Evolutionary conservation across 1,140 invertebrate species (phyloP), one percentile per base, ranked within the genome.

Genomic region (Caerostris darwini): DNA sequence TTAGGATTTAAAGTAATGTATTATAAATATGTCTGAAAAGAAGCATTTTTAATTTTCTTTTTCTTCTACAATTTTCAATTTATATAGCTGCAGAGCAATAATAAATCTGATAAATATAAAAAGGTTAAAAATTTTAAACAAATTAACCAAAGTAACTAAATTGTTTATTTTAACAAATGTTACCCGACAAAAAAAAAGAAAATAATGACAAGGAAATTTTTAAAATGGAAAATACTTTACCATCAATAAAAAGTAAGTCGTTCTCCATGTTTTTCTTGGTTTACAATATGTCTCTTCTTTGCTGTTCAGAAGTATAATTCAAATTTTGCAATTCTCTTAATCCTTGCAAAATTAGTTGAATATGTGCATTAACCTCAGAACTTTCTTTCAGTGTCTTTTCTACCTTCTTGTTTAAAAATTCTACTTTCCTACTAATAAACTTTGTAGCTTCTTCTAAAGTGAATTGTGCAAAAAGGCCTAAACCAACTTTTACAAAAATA

Each of bases 391-490:
- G 96, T 17, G 98, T 95, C 95, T 97, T 96, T 50, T 96, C 96
- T 3, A 95, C 54, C n/a, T 93, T 83, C n/a, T 94, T 81, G 34
- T 97, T 97, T 12, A 98, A 96, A 1, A 97, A 96, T 94, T 97
- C 97, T 14, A 97, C 96, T 95, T 98, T 97, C 82, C 97, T 97
- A 95, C 97, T 97, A 87, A 98, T 97, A 95, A 98, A 97, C 93
- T 96, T 96, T 59, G 97, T 95, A 1, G 98, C 98, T 96, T 98
- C 98, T 59, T 97, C 96, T 61, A 97, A 95, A 58, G 96, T 97
- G 95, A 98, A 97, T 95, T 98, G 98, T 54, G 98, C 95, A 95
- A 97, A 98, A 95, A 97, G 96, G 93, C 97, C 97, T 94, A 97
- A 97, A 12, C 98, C 98, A 95, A 98, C 96, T 95, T 97, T 97